phyloP scores from a whole-genome alignment of 2,797 vertebrate species.

The Prionace glauca region DNA sequence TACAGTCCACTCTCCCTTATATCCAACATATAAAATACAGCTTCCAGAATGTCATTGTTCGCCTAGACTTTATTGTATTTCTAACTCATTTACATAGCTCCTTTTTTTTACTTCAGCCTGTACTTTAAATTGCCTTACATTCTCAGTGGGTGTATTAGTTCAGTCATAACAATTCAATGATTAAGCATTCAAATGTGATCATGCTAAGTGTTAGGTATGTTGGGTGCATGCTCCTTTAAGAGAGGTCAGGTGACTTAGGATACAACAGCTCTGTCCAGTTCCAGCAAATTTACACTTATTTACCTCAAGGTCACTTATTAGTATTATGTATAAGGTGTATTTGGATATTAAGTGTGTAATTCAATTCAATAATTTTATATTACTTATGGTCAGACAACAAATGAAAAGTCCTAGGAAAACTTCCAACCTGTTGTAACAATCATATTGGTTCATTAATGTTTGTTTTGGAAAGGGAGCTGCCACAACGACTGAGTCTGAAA shows the following conservation, averaged over 20 bases:
- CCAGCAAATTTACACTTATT: too few species aligned
- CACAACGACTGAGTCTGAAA: too few species aligned
- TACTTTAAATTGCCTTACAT: background rate
- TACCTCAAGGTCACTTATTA: too few species aligned
- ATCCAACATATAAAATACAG: too few species aligned
- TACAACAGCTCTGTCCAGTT: too few species aligned
- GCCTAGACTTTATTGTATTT: background rate
- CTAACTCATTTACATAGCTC: background rate
- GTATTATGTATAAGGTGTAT: too few species aligned
- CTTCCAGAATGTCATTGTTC: background rate
- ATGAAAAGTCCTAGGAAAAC: background rate
- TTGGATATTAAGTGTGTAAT: background rate
- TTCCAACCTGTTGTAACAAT: background rate
- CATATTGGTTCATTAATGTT: background rate
- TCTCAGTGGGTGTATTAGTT: background rate
- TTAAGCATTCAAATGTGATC: background rate
- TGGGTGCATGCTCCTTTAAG: too few species aligned
- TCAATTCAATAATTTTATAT: background rate
- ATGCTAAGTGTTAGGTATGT: background rate
- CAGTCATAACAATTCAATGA: background rate
- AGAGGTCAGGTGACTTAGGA: too few species aligned
- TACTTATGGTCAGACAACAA: background rate
- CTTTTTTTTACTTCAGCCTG: background rate
- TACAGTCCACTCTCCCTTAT: too few species aligned
- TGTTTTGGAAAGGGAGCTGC: too few species aligned